Conservation (phyloP, 2,888 invertebrate species). For the Brenthis ino region DNA sequence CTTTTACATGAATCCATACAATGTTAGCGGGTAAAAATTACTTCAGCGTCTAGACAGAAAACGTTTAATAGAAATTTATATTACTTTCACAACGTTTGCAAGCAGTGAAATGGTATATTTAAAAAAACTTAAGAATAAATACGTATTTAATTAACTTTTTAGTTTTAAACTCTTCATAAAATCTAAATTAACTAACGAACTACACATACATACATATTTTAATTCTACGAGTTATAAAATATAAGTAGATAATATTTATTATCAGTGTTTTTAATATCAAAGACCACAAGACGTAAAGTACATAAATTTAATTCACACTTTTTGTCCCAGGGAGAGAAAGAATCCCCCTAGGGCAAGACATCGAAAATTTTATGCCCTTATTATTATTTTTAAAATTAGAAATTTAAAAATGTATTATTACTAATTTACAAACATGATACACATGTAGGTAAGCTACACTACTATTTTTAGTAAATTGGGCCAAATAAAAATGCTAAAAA, state of each 20-base stretch:
- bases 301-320: neutral
- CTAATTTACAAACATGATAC: too few relatives aligned
- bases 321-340: too few relatives aligned
- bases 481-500: neutral
- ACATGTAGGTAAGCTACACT: too few relatives aligned
- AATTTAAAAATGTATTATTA: too few relatives aligned
- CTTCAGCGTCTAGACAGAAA: conserved; percentile 28
- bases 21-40: conserved; percentile 20
- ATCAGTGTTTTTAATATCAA: too few relatives aligned
- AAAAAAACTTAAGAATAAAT: neutral
- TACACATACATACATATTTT: too few relatives aligned
- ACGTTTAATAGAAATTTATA: conserved; percentile 17
- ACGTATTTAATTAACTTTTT: neutral
- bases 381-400: too few relatives aligned
- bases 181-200: too few relatives aligned
- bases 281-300: too few relatives aligned
- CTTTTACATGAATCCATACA: conserved; percentile 29
- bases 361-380: too few relatives aligned
- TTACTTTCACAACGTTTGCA: conserved; percentile 4
- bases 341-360: too few relatives aligned
- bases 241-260: neutral
- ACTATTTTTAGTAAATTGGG: neutral
- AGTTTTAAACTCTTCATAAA: too few relatives aligned
- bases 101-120: neutral
- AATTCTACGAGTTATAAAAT: neutral